A percentile compares a stretch with the other conserved stretches of the same genome.
Conservation (phyloP, 2,113 vertebrate genomes). For the Aegypius monachus region DNA sequence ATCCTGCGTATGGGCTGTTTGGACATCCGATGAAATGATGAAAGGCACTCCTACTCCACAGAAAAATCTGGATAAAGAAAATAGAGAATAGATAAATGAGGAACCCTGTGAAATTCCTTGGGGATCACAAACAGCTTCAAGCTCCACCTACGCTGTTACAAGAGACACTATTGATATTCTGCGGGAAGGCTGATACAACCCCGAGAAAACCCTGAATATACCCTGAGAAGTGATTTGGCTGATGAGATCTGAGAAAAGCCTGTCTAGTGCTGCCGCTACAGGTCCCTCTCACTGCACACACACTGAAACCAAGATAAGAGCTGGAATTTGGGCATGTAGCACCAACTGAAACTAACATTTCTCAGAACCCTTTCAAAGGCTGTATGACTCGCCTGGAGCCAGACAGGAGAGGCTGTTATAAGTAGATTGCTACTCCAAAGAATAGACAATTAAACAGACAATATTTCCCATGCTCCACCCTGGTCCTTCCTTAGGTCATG, state of each 20-base stretch:
- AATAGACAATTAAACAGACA: constrained; percentile 2
- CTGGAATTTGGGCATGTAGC: background rate
- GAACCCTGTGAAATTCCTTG: background rate
- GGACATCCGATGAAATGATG: rapidly evolving
- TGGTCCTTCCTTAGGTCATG: background rate
- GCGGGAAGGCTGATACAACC: background rate
- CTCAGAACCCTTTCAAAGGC: background rate
- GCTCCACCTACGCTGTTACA: background rate
- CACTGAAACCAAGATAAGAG: background rate
- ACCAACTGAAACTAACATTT: background rate
- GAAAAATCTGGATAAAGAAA: background rate
- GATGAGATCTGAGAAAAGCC: background rate
- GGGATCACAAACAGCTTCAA: background rate
- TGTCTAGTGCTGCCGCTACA: rapidly evolving
- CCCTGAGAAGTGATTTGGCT: background rate
- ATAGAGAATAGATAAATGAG: background rate
- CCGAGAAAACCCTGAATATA: background rate
- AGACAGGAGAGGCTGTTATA: background rate
- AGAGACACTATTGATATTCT: background rate
- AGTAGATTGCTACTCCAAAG: constrained; percentile 20
- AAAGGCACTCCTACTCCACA: background rate
- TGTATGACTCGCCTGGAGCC: background rate
- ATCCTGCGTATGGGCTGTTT: rapidly evolving
- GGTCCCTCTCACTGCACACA: background rate
- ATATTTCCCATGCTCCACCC: background rate